Percentiles rank a stretch among this genome's conserved stretches.
These are phyloP conservation scores for Agriopis leucophaearia DNA, from an alignment of 2,888 invertebrate genomes.

Conservation along the genomic window DNA sequence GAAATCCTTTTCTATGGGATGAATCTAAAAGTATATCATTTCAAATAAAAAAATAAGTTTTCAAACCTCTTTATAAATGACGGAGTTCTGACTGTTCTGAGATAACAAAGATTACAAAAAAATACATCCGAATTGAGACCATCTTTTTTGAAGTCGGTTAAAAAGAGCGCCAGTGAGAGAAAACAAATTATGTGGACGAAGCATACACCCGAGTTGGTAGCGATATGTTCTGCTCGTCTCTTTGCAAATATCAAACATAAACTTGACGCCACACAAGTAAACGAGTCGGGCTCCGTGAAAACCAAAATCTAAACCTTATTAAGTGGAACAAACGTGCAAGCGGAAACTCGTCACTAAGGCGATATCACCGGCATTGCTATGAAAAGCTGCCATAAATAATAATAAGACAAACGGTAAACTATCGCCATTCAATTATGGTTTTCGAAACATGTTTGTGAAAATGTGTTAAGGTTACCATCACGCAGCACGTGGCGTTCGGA, in stretches of 20 bases:
- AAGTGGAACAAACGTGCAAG: no score
- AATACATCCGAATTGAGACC: no score
- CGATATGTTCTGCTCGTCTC: neutral
- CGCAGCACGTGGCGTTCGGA: neutral
- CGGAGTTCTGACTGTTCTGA: no score
- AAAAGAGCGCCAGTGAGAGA: neutral
- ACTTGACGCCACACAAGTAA: neutral
- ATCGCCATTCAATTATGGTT: neutral
- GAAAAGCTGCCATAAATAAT: neutral
- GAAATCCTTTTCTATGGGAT: no score
- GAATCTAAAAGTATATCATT: no score
- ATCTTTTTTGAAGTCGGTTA: no score
- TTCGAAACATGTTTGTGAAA: neutral
- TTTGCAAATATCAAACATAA: conserved; percentile 17
- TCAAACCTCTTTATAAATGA: no score
- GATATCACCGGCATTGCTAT: neutral
- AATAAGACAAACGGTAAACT: neutral
- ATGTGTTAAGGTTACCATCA: neutral
- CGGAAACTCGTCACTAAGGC: neutral
- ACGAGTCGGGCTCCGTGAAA: conserved; percentile 4
- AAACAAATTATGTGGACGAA: conserved; percentile 35
- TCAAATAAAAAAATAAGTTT: no score
- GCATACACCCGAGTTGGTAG: conserved; percentile 27
- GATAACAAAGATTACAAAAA: no score
- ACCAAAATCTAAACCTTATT: neutral